Evolutionary conservation across 1,140 invertebrate species (phyloP).

Genomic region (Papilio helenus): DNA sequence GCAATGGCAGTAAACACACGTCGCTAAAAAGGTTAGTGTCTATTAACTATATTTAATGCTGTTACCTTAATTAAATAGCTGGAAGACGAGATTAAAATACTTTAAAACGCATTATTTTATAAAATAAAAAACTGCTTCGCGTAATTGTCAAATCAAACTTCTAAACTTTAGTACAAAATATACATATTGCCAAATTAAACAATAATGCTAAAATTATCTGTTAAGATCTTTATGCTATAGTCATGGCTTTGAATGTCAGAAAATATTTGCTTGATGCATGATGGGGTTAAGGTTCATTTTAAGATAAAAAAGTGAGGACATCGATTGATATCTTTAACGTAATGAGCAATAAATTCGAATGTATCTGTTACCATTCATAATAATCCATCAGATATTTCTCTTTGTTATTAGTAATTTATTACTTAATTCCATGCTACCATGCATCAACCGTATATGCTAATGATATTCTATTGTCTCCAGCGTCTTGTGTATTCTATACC

Average conservation of each 20-base stretch:
- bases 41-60: constrained; percentile 17
- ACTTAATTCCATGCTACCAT: constrained; percentile 15
- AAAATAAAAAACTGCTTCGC: background rate
- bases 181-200: background rate
- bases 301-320: background rate
- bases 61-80: constrained; percentile 24
- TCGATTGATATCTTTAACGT: background rate
- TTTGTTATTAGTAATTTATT: constrained; percentile 6
- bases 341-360: background rate
- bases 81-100: background rate
- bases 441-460: constrained; percentile 1
- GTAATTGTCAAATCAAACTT: background rate
- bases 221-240: background rate
- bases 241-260: background rate
- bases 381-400: background rate
- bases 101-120: background rate
- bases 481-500: background rate
- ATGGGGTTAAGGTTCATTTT: background rate
- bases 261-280: background rate
- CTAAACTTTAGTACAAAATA: background rate
- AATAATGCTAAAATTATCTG: background rate
- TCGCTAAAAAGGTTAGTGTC: constrained; percentile 84
- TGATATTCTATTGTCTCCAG: background rate
- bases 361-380: background rate
- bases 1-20: constrained; percentile 85